Evolutionary conservation across 2,113 vertebrate species (phyloP), one percentile per base, ranked within the genome.

Genomic region (Abramis brama): DNA sequence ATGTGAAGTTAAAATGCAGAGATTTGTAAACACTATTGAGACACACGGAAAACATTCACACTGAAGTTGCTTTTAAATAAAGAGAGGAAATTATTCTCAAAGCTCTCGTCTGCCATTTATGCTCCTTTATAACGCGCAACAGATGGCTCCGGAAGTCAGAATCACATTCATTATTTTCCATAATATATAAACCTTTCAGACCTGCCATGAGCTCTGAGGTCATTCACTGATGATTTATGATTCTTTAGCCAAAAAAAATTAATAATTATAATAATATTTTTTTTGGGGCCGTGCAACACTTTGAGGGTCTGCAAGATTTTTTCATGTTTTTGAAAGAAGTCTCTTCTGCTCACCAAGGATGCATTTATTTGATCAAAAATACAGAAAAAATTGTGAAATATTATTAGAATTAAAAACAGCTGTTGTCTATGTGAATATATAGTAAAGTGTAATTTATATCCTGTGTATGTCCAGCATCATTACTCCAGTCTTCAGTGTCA

Each of bases 21-120:
- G 76, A 89, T 89, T 85, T 88, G 85, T 84, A 86, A 86, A 88
- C 87, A 86, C 71, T 62, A 79, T 84, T 81, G 79, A 86, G 79
- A 33, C 25, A 36, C 47, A 55, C 11, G 74, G 70, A 75, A 64
- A 75, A 74, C 33, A 15, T 77, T 86, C 55, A 70, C 27, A 70
- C 43, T 36, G 33, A 84, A 79, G 45, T 33, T 60, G 62, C 79
- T 82, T 50, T 64, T 50, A 78, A 60, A 55, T 64, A 43, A 79
- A 79, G 57, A 79, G 55, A 23, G 43, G 23, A 3, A 66, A 64
- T 79, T 21, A 68, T 66, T 68, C 79, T 68, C 43, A 50, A 10
- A 82, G 21, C 39, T 68, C 39, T 81, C 47, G 47, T 47, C 13
- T 19, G 36, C 9, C 2, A 2, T 39, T 60, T 79, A n/a, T 5